A percentile compares a stretch with the other conserved stretches of the same genome.
Conservation (phyloP, 2,113 vertebrate genomes). For the Elachura formosa region DNA sequence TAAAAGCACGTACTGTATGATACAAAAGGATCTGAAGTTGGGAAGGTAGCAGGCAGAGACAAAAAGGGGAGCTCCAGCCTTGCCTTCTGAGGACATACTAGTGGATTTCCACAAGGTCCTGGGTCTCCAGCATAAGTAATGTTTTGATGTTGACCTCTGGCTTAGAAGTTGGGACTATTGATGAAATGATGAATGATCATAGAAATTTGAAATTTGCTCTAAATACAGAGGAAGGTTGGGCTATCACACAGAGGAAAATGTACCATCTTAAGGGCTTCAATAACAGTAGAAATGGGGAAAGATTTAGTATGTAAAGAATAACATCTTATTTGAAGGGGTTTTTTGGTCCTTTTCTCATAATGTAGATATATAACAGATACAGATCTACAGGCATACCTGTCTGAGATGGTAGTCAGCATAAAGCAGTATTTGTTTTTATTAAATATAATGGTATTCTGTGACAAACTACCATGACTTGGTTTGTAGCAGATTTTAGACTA, state of each 20-base stretch:
- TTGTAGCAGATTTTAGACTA: neutral
- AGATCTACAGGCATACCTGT: neutral
- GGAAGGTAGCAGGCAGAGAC: neutral
- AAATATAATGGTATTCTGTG: neutral
- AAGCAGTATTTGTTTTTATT: neutral
- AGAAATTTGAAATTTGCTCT: neutral
- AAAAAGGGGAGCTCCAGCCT: neutral
- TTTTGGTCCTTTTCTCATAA: neutral
- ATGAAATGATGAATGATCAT: neutral
- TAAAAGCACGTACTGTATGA: neutral
- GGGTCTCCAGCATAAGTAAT: neutral
- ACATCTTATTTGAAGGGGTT: neutral
- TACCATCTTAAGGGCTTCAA: neutral
- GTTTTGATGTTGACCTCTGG: neutral
- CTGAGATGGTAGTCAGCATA: neutral
- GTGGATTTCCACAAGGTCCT: neutral
- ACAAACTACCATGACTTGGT: neutral
- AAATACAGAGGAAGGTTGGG: neutral
- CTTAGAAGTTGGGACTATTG: neutral
- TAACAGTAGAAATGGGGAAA: neutral
- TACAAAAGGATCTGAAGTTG: accelerated
- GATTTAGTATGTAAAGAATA: neutral
- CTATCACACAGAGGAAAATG: neutral
- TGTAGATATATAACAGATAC: neutral
- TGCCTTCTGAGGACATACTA: neutral